Conservation (phyloP, 2,113 vertebrate species). For the Narcine bancroftii region DNA sequence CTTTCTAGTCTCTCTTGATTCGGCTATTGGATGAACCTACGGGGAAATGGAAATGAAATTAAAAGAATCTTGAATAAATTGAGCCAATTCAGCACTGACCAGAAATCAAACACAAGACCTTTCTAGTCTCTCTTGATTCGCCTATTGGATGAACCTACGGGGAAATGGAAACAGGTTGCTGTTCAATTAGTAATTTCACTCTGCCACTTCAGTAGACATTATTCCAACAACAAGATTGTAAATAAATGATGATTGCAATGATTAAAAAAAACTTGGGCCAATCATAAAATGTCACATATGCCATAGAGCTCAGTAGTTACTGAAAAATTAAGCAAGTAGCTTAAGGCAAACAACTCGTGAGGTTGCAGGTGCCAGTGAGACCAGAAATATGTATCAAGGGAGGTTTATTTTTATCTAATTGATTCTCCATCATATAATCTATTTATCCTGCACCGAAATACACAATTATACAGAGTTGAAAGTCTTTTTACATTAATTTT, state of each 20-base stretch:
- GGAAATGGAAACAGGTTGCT: slow-evolving; percentile 28
- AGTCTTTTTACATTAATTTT: slow-evolving; percentile 1
- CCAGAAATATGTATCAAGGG: slow-evolving; percentile 21
- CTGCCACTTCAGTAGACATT: neutral
- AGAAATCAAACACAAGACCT: neutral
- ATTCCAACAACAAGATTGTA: slow-evolving; percentile 31
- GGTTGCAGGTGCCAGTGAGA: slow-evolving; percentile 31
- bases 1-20: too few species aligned
- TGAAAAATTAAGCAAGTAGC: slow-evolving; percentile 27
- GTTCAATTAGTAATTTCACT: slow-evolving; percentile 4
- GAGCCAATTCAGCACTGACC: neutral
- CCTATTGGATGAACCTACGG: slow-evolving; percentile 1
- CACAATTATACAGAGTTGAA: slow-evolving; percentile 5
- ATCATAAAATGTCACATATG: slow-evolving; percentile 28
- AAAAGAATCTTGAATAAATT: too few species aligned
- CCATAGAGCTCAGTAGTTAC: neutral
- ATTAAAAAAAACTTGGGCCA: slow-evolving; percentile 15
- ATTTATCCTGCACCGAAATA: slow-evolving; percentile 25
- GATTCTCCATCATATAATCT: slow-evolving; percentile 27
- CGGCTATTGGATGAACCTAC: too few species aligned
- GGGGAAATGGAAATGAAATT: too few species aligned
- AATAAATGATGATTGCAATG: slow-evolving; percentile 14
- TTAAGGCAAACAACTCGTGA: slow-evolving; percentile 20
- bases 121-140: neutral
- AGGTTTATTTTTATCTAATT: slow-evolving; percentile 32